Conservation (phyloP, 2,888 invertebrate species). For the Neuroscelio doddi region DNA sequence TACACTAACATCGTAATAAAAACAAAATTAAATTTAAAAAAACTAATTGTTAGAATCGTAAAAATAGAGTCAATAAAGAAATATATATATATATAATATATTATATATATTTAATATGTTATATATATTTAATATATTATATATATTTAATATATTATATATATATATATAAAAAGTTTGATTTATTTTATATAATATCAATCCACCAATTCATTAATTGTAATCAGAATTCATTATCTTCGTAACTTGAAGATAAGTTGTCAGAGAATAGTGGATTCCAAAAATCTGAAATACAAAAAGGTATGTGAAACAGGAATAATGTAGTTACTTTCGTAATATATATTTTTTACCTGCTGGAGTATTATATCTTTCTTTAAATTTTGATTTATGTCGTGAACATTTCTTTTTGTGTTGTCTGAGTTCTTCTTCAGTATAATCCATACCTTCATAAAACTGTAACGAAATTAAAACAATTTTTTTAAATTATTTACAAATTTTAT, state of each 20-base stretch:
- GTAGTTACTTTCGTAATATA: not conserved
- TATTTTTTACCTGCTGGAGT: conserved; percentile 67
- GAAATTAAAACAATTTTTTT: conserved; percentile 6
- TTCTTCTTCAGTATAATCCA: conserved; percentile 66
- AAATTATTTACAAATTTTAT: too few relatives aligned
- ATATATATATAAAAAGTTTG: too few relatives aligned
- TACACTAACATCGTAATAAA: too few relatives aligned
- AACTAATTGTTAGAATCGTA: too few relatives aligned
- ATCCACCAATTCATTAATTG: too few relatives aligned
- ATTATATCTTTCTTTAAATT: conserved; percentile 62
- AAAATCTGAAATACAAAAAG: conserved; percentile 59
- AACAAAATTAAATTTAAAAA: too few relatives aligned
- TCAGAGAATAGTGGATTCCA: conserved; percentile 69
- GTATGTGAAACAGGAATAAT: not conserved
- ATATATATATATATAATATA: too few relatives aligned
- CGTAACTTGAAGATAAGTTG: conserved; percentile 25
- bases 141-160: too few relatives aligned
- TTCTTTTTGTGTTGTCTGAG: conserved; percentile 68
- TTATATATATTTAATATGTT: too few relatives aligned
- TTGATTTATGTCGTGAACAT: conserved; percentile 73
- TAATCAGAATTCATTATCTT: not conserved
- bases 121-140: too few relatives aligned
- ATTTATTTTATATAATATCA: too few relatives aligned
- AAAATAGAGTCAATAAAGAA: too few relatives aligned
- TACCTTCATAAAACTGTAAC: conserved; percentile 37